A percentile compares a stretch with the other conserved stretches of the same genome.
Evolutionary conservation across 2,797 vertebrate species (phyloP).

Genomic region (Pitangus sulphuratus): DNA sequence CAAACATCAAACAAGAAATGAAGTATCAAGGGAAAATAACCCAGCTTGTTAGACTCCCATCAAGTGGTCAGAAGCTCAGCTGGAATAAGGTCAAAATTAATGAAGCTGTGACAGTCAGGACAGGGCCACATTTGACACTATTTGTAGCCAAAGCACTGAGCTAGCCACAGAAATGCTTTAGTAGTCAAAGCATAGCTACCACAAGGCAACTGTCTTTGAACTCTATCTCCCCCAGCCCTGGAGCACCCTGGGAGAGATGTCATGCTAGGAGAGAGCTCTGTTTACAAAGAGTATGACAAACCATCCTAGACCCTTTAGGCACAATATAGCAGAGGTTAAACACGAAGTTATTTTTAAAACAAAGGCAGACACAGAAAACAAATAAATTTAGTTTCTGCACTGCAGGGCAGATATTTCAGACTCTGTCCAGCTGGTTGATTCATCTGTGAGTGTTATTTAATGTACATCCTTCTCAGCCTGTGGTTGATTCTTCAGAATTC

Average conservation of each 20-base stretch:
- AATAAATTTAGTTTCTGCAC: background rate
- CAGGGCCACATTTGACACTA: background rate
- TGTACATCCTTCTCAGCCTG: background rate
- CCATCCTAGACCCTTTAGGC: background rate
- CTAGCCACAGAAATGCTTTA: background rate
- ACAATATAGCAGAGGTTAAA: background rate
- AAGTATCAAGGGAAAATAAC: background rate
- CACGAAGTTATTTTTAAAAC: background rate
- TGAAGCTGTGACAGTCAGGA: background rate
- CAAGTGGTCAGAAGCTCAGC: background rate
- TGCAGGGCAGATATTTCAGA: background rate
- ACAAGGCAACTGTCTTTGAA: background rate
- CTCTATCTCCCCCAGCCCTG: fast-evolving
- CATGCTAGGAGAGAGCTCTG: fast-evolving
- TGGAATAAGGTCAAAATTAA: background rate
- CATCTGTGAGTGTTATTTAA: background rate
- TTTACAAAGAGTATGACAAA: background rate
- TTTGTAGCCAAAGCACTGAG: background rate
- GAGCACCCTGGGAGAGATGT: background rate
- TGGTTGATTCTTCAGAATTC: background rate
- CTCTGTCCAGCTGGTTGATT: background rate
- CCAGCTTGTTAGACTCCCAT: background rate
- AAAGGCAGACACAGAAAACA: background rate
- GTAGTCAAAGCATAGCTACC: background rate
- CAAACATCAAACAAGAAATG: background rate